These are phyloP conservation scores for Pomatostomus ruficeps DNA, from an alignment of 2,113 vertebrate genomes.

Conservation along the genomic window DNA sequence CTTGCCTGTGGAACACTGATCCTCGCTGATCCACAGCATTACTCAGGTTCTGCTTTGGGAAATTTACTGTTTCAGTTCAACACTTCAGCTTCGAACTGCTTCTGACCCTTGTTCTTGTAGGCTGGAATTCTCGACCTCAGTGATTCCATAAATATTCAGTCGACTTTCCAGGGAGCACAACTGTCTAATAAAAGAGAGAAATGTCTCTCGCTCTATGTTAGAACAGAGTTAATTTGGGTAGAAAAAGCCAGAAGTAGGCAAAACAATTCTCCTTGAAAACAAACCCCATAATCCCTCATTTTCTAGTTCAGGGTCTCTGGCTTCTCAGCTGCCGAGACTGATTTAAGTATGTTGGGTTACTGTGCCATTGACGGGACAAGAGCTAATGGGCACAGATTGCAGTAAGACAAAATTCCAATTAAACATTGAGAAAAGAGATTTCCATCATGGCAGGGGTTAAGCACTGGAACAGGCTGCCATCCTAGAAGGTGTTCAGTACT, in stretches of 20 bases:
- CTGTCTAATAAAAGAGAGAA: neutral
- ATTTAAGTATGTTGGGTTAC: neutral
- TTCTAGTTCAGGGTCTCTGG: neutral
- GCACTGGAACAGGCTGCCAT: neutral
- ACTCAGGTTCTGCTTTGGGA: neutral
- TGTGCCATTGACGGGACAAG: neutral
- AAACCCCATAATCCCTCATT: neutral
- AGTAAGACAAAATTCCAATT: neutral
- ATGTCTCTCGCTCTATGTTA: neutral
- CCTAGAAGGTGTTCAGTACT: neutral
- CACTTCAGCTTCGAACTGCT: conserved; percentile 20
- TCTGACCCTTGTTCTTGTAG: neutral
- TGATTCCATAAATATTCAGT: neutral
- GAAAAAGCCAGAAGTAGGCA: neutral
- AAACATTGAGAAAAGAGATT: neutral
- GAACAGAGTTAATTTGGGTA: neutral
- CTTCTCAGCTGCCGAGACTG: neutral
- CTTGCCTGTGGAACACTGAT: neutral
- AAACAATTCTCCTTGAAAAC: neutral
- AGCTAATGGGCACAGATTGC: neutral
- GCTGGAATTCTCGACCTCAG: neutral
- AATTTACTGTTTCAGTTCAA: neutral
- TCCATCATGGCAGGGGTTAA: neutral
- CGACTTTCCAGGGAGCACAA: neutral
- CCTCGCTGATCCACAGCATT: neutral